Evolutionary conservation across 2,797 vertebrate species (phyloP), one percentile per base, ranked within the genome.

Genomic region (Pogonophryne albipinna): DNA sequence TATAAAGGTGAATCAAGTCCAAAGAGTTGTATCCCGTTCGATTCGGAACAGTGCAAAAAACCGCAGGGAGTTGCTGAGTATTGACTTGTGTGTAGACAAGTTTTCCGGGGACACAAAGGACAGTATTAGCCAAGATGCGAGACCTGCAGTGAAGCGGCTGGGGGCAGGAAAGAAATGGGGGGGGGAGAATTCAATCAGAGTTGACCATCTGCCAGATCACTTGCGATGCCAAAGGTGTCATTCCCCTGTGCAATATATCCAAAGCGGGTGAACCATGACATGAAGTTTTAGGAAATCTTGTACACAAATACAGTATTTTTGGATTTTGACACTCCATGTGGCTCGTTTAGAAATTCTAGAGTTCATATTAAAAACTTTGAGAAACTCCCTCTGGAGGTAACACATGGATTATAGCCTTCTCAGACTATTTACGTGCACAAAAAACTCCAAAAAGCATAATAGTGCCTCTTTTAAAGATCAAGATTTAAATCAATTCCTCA

Each of bases 171-270:
- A 55, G 84, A 67, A 76, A 67, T 19, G 59, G 57, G 79, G 38
- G 27, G 27, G 77, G 65, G 57, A 66, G 78, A 76, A 87, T 90
- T 89, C 89, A 90, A 91, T 91, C 91, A 88, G 83, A 74, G 68
- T 75, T 89, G 89, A 91, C 91, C 89, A 92, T 92, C 90, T 92
- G 89, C 87, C 90, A 87, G 79, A 82, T 78, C 62, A 53, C 80
- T 85, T 84, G 85, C 72, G 79, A 83, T 44, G 62, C 80, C 70
- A 69, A 86, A 88, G 88, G 88, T 86, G 89, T 80, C 79, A 65
- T 76, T 83, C 78, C 76, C 80, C 74, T 4, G 70, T 17, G 76
- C 38, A 42, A 47, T 63, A 41, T 67, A 72, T 71, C 70, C 1
- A 55, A 55, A 63, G 38, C 16, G 3, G 42, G 27, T 17, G 56